Conservation (phyloP, 2,888 invertebrate species). For the Drosophila suboccidentalis region DNA sequence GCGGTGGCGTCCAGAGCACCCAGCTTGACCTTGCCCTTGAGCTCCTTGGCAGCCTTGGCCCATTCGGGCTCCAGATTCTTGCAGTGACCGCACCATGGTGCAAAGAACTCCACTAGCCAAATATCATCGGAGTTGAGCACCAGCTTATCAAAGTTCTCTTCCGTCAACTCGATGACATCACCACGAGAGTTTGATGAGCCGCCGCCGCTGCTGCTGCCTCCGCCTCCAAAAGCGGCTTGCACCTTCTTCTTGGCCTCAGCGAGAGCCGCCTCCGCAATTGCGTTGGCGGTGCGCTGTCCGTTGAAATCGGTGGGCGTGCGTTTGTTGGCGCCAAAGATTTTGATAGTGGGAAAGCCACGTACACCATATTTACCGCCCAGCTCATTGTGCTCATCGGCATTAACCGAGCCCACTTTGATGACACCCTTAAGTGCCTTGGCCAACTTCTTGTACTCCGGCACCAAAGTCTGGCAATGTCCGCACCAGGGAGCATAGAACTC, state of each 20-base stretch:
- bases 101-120: constrained; percentile 99
- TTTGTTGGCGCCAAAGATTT: constrained; percentile 95
- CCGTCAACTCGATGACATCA: constrained; percentile 96
- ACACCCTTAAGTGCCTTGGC: constrained; percentile 97
- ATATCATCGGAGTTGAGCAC: constrained; percentile 97
- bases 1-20: constrained; percentile 98
- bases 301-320: constrained; percentile 93
- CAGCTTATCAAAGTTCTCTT: constrained; percentile 96
- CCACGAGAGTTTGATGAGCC: constrained; percentile 55
- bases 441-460: constrained; percentile 97
- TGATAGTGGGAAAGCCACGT: constrained; percentile 97
- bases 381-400: constrained; percentile 95
- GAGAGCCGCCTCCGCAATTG: constrained; percentile 94
- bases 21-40: constrained; percentile 98
- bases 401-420: constrained; percentile 96
- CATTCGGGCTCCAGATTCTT: constrained; percentile 98
- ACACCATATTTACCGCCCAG: constrained; percentile 93
- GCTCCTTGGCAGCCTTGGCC: constrained; percentile 96
- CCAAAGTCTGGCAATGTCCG: constrained; percentile 95
- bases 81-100: constrained; percentile 98
- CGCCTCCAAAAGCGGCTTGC: constrained; percentile 89
- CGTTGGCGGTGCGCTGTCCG: constrained; percentile 94
- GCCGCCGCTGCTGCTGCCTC: constrained; percentile 67
- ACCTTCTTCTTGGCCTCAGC: constrained; percentile 92
- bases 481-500: constrained; percentile 97